Conservation (phyloP, 2,113 vertebrate species). For the Anser brachyrhynchus region DNA sequence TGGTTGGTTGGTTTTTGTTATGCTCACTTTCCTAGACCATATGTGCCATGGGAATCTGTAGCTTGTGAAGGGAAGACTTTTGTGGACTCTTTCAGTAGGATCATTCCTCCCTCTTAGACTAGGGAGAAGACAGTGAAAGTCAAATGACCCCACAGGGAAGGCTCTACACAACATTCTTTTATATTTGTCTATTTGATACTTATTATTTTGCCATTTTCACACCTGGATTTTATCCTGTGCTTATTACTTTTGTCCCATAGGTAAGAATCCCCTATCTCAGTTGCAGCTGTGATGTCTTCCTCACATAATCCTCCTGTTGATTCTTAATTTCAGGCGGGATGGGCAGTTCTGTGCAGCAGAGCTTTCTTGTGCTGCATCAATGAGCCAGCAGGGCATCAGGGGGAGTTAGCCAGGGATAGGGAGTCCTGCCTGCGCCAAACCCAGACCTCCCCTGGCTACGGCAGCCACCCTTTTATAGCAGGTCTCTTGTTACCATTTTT, state of each 20-base stretch:
- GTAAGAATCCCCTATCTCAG: background rate
- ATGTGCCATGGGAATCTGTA: background rate
- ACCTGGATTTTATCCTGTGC: background rate
- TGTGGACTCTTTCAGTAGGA: background rate
- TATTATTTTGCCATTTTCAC: background rate
- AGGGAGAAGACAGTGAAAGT: background rate
- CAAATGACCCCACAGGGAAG: background rate
- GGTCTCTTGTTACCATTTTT: background rate
- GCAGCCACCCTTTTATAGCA: background rate
- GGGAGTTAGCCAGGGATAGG: background rate
- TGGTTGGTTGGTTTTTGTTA: background rate
- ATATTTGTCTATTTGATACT: background rate
- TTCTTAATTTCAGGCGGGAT: background rate
- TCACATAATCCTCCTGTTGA: background rate
- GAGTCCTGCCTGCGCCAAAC: background rate
- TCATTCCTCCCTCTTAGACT: background rate
- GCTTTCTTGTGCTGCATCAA: background rate
- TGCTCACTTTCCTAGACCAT: background rate
- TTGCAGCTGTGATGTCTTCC: background rate
- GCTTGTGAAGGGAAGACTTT: background rate
- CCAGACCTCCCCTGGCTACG: background rate
- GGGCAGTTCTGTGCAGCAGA: background rate
- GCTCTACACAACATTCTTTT: background rate
- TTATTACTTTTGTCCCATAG: background rate
- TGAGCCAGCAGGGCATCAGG: background rate